A percentile compares a stretch with the other conserved stretches of the same genome.
phyloP scores from a whole-genome alignment of 2,797 vertebrate species.

The Loris lydekkerianus region DNA sequence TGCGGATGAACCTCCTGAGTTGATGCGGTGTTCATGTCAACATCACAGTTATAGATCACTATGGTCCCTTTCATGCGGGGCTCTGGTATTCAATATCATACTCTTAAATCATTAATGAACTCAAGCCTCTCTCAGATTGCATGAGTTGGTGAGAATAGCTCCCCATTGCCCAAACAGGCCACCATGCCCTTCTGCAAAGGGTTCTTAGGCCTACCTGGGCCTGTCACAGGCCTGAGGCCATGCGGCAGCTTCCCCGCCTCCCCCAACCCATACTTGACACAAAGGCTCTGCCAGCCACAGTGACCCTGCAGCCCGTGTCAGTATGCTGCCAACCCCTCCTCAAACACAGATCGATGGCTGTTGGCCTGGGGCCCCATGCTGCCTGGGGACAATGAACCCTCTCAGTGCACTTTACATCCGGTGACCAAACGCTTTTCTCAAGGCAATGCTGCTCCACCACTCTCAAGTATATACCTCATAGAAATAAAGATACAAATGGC shows the following conservation, averaged over 20 bases:
- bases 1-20: rapidly evolving
- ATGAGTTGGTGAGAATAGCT: rapidly evolving
- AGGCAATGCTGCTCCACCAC: background rate
- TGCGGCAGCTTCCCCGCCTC: background rate
- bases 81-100: background rate
- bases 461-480: constrained; percentile 54
- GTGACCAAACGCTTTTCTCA: background rate
- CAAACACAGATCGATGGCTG: background rate
- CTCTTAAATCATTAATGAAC: background rate
- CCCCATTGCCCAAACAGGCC: background rate
- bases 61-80: rapidly evolving
- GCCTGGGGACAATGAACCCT: constrained; percentile 62
- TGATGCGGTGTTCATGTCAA: rapidly evolving
- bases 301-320: background rate
- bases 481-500: constrained; percentile 24
- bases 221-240: background rate
- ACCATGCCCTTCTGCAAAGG: background rate
- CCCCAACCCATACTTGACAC: background rate
- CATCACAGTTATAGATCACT: too few species aligned
- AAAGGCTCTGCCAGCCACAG: constrained; percentile 7
- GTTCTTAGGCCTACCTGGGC: background rate
- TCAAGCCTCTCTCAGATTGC: background rate
- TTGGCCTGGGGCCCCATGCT: rapidly evolving
- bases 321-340: background rate
- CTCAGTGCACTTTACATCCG: constrained; percentile 17